A percentile compares a stretch with the other conserved stretches of the same genome.
Evolutionary conservation across 2,888 invertebrate genomes (phyloP).

Genomic region (Zygaena filipendulae): DNA sequence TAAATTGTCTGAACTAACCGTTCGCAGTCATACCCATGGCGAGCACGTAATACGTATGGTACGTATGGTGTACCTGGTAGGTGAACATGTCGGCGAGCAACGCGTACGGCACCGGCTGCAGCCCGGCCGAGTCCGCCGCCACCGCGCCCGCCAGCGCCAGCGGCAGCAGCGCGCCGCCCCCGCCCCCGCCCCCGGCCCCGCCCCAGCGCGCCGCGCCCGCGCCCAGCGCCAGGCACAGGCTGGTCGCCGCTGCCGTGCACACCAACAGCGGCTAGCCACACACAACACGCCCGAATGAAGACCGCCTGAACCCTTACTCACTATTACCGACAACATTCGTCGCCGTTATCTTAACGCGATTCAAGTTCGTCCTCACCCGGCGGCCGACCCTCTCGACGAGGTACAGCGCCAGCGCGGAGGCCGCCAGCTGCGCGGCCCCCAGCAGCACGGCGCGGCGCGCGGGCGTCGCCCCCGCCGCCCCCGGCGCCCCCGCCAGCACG

Average conservation of each 20-base stretch:
- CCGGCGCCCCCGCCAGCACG: constrained; percentile 22
- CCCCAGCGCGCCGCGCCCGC: constrained; percentile 18
- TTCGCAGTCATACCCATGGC: too few relatives aligned
- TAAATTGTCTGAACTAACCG: too few relatives aligned
- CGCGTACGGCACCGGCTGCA: constrained; percentile 47
- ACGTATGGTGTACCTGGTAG: constrained; percentile 30
- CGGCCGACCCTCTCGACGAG: constrained; percentile 40
- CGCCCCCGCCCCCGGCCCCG: constrained; percentile 15
- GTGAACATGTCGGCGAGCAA: constrained; percentile 43
- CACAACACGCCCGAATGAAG: neutral
- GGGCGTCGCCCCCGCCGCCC: constrained; percentile 18
- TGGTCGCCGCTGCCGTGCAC: constrained; percentile 20
- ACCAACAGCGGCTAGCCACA: constrained; percentile 24
- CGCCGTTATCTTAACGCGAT: too few relatives aligned
- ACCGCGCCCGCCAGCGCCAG: constrained; percentile 31
- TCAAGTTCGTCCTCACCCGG: constrained; percentile 31
- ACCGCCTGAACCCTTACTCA: too few relatives aligned
- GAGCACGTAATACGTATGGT: too few relatives aligned
- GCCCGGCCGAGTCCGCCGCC: constrained; percentile 37
- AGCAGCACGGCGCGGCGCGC: constrained; percentile 31
- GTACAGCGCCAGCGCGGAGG: constrained; percentile 31
- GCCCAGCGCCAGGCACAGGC: constrained; percentile 18
- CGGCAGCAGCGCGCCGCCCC: constrained; percentile 15
- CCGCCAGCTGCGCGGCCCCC: constrained; percentile 32
- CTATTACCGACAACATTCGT: too few relatives aligned